Base-by-base conservation (phyloP, 2,888 invertebrate species). In the Campaea margaritaria region DNA sequence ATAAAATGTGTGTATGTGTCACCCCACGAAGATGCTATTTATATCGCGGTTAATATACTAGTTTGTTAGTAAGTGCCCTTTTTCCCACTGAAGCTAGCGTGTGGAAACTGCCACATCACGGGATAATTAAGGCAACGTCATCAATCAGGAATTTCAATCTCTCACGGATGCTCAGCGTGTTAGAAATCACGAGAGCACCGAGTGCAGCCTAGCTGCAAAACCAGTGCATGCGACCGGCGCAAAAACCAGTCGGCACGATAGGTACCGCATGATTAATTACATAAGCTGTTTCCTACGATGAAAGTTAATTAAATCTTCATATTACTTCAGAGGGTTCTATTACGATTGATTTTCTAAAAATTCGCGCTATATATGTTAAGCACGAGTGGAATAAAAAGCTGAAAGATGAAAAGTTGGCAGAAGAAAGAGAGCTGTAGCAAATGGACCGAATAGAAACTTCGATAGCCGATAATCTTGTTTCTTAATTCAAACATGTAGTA, bases 231-330 rank as follows among this genome's bases (percentile, higher is more conserved):
- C 61, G 48, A 34, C 12, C 53, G 11, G 34, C 73, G 74, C 76
- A 83, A 81, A 81, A 85, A 82, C 63, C 67, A 69, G 72, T 62
- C 67, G 69, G 72, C 75, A 76, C 77, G 78, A 81, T 39, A 14
- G 13, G 36, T 77, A 79, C 78, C 72, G 82, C 74, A 81, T 83
- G 75, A 75, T 75, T 84, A 85, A 85, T 77, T 70, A 82, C 75
- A 88, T 84, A 87, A 87, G 87, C 87, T 87, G 87, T 85, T 86
- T 72, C 75, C 70, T 70, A 75, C 75, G 72, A 83, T 77, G 78
- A 79, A 82, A 85, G 81, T 80, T 80, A 80, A 85, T 83, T 81
- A 80, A 77, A 70, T 72, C 74, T 74, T 74, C 73, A 69, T 73
- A 76, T 80, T 79, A 81, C 70, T 78, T 75, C 74, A 75, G 73